phyloP scores from a whole-genome alignment of 2,888 invertebrate genomes.

The Argyresthia albistria region DNA sequence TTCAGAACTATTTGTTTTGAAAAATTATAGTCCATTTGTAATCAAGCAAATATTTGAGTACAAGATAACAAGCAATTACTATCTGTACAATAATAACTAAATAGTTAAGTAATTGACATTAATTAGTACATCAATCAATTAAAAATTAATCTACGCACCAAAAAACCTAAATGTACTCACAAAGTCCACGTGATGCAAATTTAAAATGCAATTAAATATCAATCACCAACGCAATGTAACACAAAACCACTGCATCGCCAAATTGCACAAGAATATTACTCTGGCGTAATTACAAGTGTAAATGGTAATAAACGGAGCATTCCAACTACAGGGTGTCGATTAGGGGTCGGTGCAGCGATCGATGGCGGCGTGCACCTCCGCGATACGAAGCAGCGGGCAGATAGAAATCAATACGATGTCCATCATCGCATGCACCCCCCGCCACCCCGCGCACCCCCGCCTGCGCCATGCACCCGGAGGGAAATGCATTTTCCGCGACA shows the following conservation, averaged over 20 bases:
- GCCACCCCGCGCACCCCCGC: constrained; percentile 68
- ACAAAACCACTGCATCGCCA: constrained; percentile 2
- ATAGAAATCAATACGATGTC: constrained; percentile 74
- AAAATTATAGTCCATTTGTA: no score
- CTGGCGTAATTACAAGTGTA: not conserved
- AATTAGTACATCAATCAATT: not conserved
- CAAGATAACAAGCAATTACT: not conserved
- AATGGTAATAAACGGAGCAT: not conserved
- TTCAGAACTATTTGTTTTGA: no score
- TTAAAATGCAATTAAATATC: constrained; percentile 1
- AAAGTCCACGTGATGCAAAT: constrained; percentile 40
- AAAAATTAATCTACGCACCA: not conserved
- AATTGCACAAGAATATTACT: not conserved
- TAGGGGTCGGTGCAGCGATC: constrained; percentile 61
- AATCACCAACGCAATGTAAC: not conserved
- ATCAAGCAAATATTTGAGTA: no score
- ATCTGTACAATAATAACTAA: no score
- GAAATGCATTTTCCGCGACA: constrained; percentile 60
- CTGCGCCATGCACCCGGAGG: constrained; percentile 61
- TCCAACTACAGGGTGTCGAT: constrained; percentile 25
- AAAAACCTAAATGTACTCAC: constrained; percentile 4
- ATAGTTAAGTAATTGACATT: not conserved
- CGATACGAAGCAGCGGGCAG: constrained; percentile 69
- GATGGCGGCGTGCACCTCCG: constrained; percentile 65
- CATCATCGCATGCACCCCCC: constrained; percentile 76